phyloP scores from a whole-genome alignment of 2,888 invertebrate species.

The Sabatieria punctata region DNA sequence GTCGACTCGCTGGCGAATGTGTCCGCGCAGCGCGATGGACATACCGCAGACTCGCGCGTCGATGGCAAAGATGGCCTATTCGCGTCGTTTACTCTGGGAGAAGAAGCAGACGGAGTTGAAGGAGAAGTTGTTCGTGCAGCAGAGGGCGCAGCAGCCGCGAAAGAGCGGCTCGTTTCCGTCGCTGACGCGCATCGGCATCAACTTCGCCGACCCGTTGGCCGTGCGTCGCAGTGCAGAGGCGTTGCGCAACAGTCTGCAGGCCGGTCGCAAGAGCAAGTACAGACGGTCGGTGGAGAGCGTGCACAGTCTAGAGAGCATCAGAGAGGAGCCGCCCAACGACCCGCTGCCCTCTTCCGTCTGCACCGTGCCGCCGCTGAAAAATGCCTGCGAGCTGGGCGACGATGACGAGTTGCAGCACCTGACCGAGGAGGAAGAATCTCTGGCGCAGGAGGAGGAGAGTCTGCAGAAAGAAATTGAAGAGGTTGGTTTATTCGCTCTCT shows the following conservation, averaged over 20 bases:
- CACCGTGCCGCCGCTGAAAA: too few relatives aligned
- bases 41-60: constrained; percentile 21
- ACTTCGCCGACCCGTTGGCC: constrained; percentile 15
- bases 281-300: neutral
- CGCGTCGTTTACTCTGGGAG: constrained; percentile 23
- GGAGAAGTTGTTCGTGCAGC: constrained; percentile 14
- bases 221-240: constrained; percentile 14
- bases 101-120: constrained; percentile 14
- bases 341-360: neutral
- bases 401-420: constrained; percentile 43
- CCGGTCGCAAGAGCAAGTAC: neutral
- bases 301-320: constrained; percentile 9
- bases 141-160: neutral
- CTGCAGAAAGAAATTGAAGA: constrained; percentile 44
- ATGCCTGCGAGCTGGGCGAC: constrained; percentile 31
- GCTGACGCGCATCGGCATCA: constrained; percentile 12
- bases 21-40: constrained; percentile 21
- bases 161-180: neutral
- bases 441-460: constrained; percentile 43
- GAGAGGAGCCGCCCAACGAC: constrained; percentile 3
- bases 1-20: too few relatives aligned
- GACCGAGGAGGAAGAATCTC: constrained; percentile 37
- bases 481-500: constrained; percentile 21
- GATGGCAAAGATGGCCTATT: constrained; percentile 29
- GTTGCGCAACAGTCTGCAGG: constrained; percentile 10